Percentiles rank a stretch among this genome's conserved stretches.
Evolutionary conservation across 2,113 vertebrate genomes (phyloP).

Genomic region (Gymnocephalus cernua): DNA sequence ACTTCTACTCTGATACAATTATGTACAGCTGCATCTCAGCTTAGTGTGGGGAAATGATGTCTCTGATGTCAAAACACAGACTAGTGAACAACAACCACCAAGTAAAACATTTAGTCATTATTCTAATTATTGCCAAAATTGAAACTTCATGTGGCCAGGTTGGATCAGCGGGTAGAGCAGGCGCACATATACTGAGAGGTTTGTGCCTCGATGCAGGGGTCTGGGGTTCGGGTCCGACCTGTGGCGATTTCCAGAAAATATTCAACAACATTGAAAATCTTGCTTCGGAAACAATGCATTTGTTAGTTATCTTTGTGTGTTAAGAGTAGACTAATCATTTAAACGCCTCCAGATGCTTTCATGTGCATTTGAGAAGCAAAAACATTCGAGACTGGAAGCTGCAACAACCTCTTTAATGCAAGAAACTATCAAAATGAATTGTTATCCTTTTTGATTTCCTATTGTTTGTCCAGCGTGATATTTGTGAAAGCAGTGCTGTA

Average conservation of each 20-base stretch:
- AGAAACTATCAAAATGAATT: neutral
- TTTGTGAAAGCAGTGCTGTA: neutral
- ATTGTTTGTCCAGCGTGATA: neutral
- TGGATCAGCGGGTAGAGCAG: too few species aligned
- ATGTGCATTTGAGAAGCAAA: neutral
- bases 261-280: too few species aligned
- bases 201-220: too few species aligned
- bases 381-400: neutral
- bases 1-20: neutral
- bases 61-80: neutral
- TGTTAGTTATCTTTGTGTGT: neutral
- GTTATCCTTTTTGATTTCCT: neutral
- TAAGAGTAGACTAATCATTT: neutral
- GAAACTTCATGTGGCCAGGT: too few species aligned
- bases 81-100: neutral
- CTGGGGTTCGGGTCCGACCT: too few species aligned
- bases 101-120: neutral
- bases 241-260: too few species aligned
- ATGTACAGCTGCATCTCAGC: neutral
- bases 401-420: neutral
- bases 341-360: neutral
- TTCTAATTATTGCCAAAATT: neutral
- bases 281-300: neutral
- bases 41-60: neutral
- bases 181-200: too few species aligned